A percentile compares a stretch with the other conserved stretches of the same genome.
Conservation (phyloP, 92 coral and sea anemone species). For the Paragorgia papillata region DNA sequence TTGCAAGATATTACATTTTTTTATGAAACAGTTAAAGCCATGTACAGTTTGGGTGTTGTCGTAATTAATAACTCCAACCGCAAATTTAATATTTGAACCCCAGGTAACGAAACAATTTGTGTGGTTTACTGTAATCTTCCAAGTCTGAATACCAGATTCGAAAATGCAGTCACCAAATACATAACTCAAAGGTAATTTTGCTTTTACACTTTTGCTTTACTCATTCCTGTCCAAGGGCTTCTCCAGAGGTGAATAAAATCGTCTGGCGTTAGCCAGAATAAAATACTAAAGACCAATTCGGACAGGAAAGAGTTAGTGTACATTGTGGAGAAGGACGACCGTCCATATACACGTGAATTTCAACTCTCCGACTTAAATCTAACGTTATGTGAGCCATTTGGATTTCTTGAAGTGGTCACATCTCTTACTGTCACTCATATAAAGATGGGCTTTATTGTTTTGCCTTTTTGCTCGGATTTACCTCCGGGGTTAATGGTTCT, state of each 20-base stretch:
- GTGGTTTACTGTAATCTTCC: conserved; percentile 14
- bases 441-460: conserved; percentile 19
- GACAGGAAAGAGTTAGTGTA: too few relatives aligned
- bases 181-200: background rate
- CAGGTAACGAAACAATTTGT: background rate
- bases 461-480: conserved; percentile 6
- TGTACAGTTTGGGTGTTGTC: background rate
- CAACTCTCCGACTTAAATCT: conserved; percentile 30
- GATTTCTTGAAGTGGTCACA: conserved; percentile 3
- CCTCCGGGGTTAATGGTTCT: background rate
- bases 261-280: too few relatives aligned
- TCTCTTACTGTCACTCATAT: conserved; percentile 13
- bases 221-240: too few relatives aligned
- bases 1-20: too few relatives aligned
- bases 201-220: background rate
- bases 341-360: conserved; percentile 30
- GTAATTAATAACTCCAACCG: background rate
- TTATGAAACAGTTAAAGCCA: background rate
- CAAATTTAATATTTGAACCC: background rate
- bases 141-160: conserved; percentile 17
- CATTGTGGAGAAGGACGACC: conserved; percentile 13
- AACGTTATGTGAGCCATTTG: conserved; percentile 29
- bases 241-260: too few relatives aligned
- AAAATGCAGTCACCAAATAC: conserved; percentile 15
- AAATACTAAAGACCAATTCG: too few relatives aligned